Evolutionary conservation across 2,888 invertebrate species (phyloP), one percentile per base, ranked within the genome.

Genomic region (Phanerotoma sp.): DNA sequence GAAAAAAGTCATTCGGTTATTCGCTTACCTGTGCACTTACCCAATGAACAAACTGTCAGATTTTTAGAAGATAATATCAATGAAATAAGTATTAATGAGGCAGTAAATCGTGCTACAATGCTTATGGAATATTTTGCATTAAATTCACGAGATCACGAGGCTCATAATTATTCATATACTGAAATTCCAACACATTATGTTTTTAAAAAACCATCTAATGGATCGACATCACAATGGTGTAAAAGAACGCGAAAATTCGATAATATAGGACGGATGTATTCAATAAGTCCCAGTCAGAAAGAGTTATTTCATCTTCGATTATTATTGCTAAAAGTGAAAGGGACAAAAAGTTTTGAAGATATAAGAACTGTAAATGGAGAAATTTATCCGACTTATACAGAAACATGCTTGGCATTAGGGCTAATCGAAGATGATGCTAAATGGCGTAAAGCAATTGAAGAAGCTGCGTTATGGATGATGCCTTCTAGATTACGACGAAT

Each of bases 401-500:
- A 4, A 6, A 69, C 65, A 5, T 74, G 66, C 15, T 33, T 54
- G 22, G 55, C 52, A 22, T 51, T 60, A 20, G 56, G 63, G 28
- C 57, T 78, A 4, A 51, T 73, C 1, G 66, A 65, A 38, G 63
- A 74, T 54, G 54, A 59, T 40, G 20, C 47, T 7, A 50, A 51
- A 45, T 62, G 53, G 59, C 50, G 10, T 25, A 25, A 35, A 45
- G 50, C 54, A 45, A 58, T 60, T 25, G 16, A 37, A 15, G 30
- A 51, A 33, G 45, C 45, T 15, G 35, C 37, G n/a, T 7, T 6
- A 57, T 61, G 48, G 48, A 33, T 49, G 18, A 11, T 77, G 74
- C 73, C 66, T 51, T 33, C 55, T 30, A 56, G 63, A 54, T 54
- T 77, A 40, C 51, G 74, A 48, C 41, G 59, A 18, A 49, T 72